Evolutionary conservation across 2,113 vertebrate genomes (phyloP), one percentile per base, ranked within the genome.

Genomic region (Cichladusa arquata): DNA sequence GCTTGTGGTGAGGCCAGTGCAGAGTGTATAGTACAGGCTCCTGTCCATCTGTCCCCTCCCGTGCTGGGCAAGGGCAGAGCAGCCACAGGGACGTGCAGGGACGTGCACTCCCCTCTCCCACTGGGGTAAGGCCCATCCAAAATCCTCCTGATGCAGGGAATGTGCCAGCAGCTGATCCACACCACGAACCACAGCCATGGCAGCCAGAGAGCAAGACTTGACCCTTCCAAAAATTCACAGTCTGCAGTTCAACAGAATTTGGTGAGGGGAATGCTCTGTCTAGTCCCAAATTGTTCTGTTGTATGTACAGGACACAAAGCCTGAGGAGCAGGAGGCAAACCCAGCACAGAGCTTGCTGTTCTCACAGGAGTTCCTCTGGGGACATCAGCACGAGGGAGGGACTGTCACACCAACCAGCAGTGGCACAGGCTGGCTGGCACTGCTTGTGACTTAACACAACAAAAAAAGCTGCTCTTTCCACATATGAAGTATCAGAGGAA

Each of bases 161-260:
- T 3, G 0, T 2, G 9, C 65, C 85, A 6, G 65, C 88, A 80
- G 78, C 47, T 7, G 84, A 79, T 40, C 25, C 1, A 0, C 19
- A 3, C 70, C 51, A 20, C 0, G 0, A 65, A 66, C 9, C 8
- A 4, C 45, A 5, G 60, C 11, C 44, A 14, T 4, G 11, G 61
- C 87, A 72, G 84, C 61, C 65, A 19, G 42, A 65, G 33, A 45
- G 33, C 57, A 28, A 28, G 31, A 14, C 19, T n/a, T 0, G 1
- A 20, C 47, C 73, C 74, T 92, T 57, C 81, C 5, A 1, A 56
- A 54, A 40, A 47, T 19, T 4, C 69, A 12, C 0, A 76, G 77
- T 13, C 81, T 4, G 0, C 5, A 0, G 8, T 14, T 51, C n/a
- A 38, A 20, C 6, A 3, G 26, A 40, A 57, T 18, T 0, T 12